These are phyloP conservation scores for Lindbergichthys nudifrons DNA, from an alignment of 2,797 vertebrate genomes.

Conservation along the genomic window DNA sequence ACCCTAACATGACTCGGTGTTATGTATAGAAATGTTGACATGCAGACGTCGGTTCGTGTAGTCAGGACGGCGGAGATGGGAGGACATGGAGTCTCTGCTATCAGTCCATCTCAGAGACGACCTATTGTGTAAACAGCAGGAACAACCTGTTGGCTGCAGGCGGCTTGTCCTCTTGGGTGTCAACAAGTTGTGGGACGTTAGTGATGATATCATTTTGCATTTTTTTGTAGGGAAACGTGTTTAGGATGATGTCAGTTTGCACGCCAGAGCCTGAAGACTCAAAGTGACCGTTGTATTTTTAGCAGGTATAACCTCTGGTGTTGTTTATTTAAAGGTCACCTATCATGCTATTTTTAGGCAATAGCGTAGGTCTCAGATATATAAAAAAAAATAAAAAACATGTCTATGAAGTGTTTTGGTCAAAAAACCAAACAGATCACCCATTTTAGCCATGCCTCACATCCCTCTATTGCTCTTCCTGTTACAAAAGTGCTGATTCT, in stretches of 20 bases:
- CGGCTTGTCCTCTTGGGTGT: conserved; percentile 40
- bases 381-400: no score
- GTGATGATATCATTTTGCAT: conserved; percentile 37
- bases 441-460: no score
- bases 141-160: conserved; percentile 53
- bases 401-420: no score
- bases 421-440: no score
- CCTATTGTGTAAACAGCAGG: conserved; percentile 69
- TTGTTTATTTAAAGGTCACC: conserved; percentile 24
- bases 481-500: no score
- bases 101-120: conserved; percentile 52
- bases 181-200: conserved; percentile 27
- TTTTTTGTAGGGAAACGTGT: conserved; percentile 11
- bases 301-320: conserved; percentile 2
- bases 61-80: neutral
- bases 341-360: no score
- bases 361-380: no score
- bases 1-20: neutral
- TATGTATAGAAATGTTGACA: conserved; percentile 26
- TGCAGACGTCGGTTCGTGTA: neutral
- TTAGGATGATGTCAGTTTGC: conserved; percentile 51
- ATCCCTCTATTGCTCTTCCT: no score
- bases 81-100: conserved; percentile 35
- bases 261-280: conserved; percentile 19
- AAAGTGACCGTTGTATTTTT: conserved; percentile 10